phyloP scores from a whole-genome alignment of 2,113 vertebrate genomes.

The Eudorcas thomsonii region DNA sequence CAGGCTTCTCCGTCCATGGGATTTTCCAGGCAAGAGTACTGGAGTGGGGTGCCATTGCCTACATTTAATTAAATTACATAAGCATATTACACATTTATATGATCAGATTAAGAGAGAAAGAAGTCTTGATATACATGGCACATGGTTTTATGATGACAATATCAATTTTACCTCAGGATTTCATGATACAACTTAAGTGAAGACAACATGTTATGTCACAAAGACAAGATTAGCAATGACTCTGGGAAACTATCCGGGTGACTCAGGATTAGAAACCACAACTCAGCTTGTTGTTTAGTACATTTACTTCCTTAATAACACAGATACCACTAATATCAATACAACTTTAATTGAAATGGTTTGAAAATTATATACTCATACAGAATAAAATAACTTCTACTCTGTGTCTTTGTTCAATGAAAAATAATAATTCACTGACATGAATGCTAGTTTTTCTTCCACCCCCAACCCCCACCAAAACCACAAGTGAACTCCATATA shows the following conservation, averaged over 20 bases:
- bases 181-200: neutral
- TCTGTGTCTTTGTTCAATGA: neutral
- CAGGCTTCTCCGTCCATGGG: too few relatives aligned
- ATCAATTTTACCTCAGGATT: conserved; percentile 23
- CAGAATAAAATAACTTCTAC: conserved; percentile 16
- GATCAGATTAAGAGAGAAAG: neutral
- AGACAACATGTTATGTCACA: neutral
- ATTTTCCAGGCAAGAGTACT: too few relatives aligned
- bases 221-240: conserved; percentile 10
- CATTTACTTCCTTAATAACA: conserved; percentile 2
- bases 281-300: neutral
- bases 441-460: neutral
- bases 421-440: conserved; percentile 28
- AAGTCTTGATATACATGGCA: neutral
- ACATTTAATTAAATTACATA: conserved; percentile 8
- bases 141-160: neutral
- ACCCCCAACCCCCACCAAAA: neutral
- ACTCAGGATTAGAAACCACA: conserved; percentile 2
- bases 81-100: neutral
- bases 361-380: neutral
- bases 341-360: neutral
- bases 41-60: neutral
- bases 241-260: neutral
- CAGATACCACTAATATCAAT: neutral
- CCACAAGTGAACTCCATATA: neutral